Evolutionary conservation across 2,888 invertebrate species (phyloP).

Genomic region (Deroplatys truncata): DNA sequence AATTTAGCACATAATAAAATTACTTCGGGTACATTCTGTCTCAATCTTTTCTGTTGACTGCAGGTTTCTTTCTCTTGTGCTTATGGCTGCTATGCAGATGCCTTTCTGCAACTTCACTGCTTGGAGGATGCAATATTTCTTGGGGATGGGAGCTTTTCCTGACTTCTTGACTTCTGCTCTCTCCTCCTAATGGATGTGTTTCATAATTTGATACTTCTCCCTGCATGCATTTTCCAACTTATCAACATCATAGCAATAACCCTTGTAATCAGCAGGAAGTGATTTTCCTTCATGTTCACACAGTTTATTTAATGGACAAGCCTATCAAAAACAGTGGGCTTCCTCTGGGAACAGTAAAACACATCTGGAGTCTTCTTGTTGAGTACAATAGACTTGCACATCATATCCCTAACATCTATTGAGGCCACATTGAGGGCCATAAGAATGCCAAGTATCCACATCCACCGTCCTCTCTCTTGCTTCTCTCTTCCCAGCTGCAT

Average conservation of each 20-base stretch:
- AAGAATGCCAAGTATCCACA: no score
- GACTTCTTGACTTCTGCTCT: no score
- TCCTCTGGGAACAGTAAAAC: constrained; percentile 73
- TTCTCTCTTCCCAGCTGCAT: no score
- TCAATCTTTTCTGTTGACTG: background rate
- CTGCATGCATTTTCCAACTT: constrained; percentile 76
- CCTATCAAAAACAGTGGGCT: constrained; percentile 70
- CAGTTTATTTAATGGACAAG: constrained; percentile 64
- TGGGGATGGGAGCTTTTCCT: no score
- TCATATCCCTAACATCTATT: constrained; percentile 61
- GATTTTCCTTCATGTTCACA: constrained; percentile 70
- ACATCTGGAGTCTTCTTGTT: constrained; percentile 76
- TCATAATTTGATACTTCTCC: constrained; percentile 73
- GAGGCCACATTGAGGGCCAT: no score
- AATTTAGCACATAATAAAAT: no score
- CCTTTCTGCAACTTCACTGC: constrained; percentile 48
- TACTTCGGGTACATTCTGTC: no score
- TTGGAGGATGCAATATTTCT: constrained; percentile 65
- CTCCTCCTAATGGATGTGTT: no score
- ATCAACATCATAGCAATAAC: constrained; percentile 76
- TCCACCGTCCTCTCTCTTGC: no score
- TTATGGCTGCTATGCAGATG: constrained; percentile 4
- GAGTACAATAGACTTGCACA: constrained; percentile 72
- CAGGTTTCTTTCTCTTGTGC: background rate
- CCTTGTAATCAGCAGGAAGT: constrained; percentile 67